Percentiles rank a stretch among this genome's conserved stretches.
Evolutionary conservation across 1,140 invertebrate genomes (phyloP).

Genomic region (Plectus sambesii): DNA sequence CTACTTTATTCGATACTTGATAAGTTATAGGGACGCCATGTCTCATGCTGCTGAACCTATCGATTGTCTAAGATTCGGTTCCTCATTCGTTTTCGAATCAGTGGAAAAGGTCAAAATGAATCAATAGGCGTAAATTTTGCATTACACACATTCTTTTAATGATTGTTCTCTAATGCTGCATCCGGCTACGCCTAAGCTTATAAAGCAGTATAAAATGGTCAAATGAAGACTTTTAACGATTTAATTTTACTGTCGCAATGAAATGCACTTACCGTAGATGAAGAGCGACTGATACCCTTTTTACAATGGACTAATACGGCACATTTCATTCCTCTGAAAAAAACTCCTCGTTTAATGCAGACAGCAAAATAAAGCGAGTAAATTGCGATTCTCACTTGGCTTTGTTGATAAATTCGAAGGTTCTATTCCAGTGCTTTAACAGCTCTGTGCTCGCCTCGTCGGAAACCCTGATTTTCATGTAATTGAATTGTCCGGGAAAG

Average conservation of each 20-base stretch:
- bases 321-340: slow-evolving; percentile 62
- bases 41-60: no score
- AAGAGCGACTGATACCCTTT: slow-evolving; percentile 95
- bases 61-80: no score
- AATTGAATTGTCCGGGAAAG: slow-evolving; percentile 89
- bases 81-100: no score
- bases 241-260: background rate
- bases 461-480: slow-evolving; percentile 86
- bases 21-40: no score
- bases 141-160: no score
- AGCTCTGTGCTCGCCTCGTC: slow-evolving; percentile 92
- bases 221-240: no score
- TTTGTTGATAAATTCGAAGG: slow-evolving; percentile 86
- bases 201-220: no score
- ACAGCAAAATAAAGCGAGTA: slow-evolving; percentile 3
- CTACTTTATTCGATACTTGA: no score
- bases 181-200: no score
- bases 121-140: no score
- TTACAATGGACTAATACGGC: slow-evolving; percentile 94
- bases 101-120: no score
- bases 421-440: slow-evolving; percentile 89
- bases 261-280: slow-evolving; percentile 66
- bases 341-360: background rate
- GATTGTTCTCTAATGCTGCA: no score
- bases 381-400: slow-evolving; percentile 57